These are phyloP conservation scores for Vulpes lagopus DNA, from an alignment of 2,113 vertebrate genomes.

Conservation along the genomic window DNA sequence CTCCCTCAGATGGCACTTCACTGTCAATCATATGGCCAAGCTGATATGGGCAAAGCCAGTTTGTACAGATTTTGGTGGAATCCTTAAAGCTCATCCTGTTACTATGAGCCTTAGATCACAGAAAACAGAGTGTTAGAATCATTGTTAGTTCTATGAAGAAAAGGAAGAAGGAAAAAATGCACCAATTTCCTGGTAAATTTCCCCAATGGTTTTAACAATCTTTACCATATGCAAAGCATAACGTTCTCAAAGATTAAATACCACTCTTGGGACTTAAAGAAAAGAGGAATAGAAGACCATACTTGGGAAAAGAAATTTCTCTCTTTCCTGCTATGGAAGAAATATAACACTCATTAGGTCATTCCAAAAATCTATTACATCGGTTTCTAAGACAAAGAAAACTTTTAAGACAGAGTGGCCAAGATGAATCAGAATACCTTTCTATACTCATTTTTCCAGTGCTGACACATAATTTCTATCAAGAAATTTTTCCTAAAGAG, in stretches of 20 bases:
- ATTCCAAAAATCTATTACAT: constrained; percentile 58
- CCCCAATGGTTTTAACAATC: constrained; percentile 72
- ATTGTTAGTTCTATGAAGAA: constrained; percentile 56
- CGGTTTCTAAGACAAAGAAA: constrained; percentile 78
- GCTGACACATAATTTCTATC: constrained; percentile 41
- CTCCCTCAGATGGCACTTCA: not conserved
- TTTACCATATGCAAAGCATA: constrained; percentile 75
- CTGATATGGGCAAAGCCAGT: not conserved
- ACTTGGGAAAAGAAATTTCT: constrained; percentile 64
- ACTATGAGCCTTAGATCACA: constrained; percentile 50
- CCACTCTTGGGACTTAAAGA: constrained; percentile 75
- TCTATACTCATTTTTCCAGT: constrained; percentile 45
- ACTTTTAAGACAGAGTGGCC: constrained; percentile 58
- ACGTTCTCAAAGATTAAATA: constrained; percentile 79
- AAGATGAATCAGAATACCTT: constrained; percentile 48
- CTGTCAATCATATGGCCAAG: not conserved
- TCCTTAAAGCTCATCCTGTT: constrained; percentile 47
- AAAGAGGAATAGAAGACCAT: constrained; percentile 56
- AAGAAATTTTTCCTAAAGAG: constrained; percentile 69
- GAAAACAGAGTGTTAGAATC: constrained; percentile 32
- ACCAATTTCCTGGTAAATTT: constrained; percentile 72
- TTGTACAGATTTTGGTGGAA: not conserved
- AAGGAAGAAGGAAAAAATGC: constrained; percentile 55
- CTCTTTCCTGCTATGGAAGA: constrained; percentile 59
- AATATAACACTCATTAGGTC: constrained; percentile 74